These are phyloP conservation scores for Archips crataeganus DNA, from an alignment of 2,888 invertebrate species.

Conservation along the genomic window DNA sequence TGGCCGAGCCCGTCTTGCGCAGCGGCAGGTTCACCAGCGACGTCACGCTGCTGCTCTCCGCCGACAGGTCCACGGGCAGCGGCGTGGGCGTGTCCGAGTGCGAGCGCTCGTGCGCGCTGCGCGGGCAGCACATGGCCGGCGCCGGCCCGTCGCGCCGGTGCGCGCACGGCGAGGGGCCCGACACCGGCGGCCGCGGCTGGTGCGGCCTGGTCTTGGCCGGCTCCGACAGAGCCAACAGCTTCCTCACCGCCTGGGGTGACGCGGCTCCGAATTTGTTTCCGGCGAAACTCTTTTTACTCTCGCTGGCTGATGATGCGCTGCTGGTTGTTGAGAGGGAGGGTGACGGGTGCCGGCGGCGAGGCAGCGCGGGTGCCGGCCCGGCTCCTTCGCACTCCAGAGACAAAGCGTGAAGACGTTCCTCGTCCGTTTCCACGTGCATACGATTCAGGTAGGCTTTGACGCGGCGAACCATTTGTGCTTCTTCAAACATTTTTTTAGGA, in stretches of 20 bases:
- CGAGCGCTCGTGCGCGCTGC: slow-evolving; percentile 94
- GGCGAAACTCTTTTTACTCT: slow-evolving; percentile 87
- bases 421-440: slow-evolving; percentile 96
- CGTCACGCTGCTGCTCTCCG: slow-evolving; percentile 98
- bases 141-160: slow-evolving; percentile 87
- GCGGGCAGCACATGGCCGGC: slow-evolving; percentile 73
- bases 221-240: slow-evolving; percentile 96
- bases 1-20: slow-evolving; percentile 95
- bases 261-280: slow-evolving; percentile 94
- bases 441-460: slow-evolving; percentile 98
- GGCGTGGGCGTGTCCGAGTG: slow-evolving; percentile 96
- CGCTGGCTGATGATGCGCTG: slow-evolving; percentile 95
- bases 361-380: slow-evolving; percentile 87
- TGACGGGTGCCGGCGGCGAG: slow-evolving; percentile 94
- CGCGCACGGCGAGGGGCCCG: slow-evolving; percentile 88
- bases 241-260: slow-evolving; percentile 98
- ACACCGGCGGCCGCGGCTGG: slow-evolving; percentile 90
- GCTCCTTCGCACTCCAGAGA: slow-evolving; percentile 95
- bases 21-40: slow-evolving; percentile 95
- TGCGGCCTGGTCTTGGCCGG: slow-evolving; percentile 95
- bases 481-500: slow-evolving; percentile 99
- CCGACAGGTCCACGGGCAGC: slow-evolving; percentile 94
- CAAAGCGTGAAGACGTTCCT: slow-evolving; percentile 94
- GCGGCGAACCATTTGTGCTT: slow-evolving; percentile 98
- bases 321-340: slow-evolving; percentile 97